Base-by-base conservation (phyloP, 1,140 invertebrate species). In the Caenorhabditis tropicalis region DNA sequence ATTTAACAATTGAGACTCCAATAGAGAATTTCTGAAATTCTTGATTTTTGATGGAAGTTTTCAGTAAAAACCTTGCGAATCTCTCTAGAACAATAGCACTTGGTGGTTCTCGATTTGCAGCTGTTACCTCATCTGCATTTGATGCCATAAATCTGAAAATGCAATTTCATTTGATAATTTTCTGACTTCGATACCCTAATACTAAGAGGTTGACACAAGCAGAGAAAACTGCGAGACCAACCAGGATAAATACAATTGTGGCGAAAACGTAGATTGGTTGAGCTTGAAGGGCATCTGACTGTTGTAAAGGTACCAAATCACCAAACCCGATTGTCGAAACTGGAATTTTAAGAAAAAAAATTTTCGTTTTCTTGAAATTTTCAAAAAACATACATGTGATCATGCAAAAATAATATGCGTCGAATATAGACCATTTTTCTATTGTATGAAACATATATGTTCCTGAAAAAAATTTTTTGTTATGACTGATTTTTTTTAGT, bases 381-480 rank as follows among this genome's bases (percentile, higher is more conserved):
- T n/a, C n/a, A 39, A 48, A 39, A 31, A 96, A 98, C 1, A 97
- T 98, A 51, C 99, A 92, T 0, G 97, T 99, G 65, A 99, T 97
- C 91, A 99, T 98, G 91, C 97, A 99, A 91, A 99, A 99, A 92
- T 99, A 99, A 88, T 98, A 96, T 80, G 96, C 96, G 91, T 99
- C 96, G 90, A 99, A 97, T 91, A 98, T 98, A 83, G 95, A 95
- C 98, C 98, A 99, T 1, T 95, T 94, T 91, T 99, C 98, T 90
- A 97, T 97, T 48, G 82, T 74, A 60, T 90, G 89, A 83, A 90
- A 90, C 15, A 89, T 88, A 36, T 83, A 53, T 5, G 89, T 91
- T 27, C 86, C 89, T 74, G 89, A 79, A 83, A 46, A 10, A 27
- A 2, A 29, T 9, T 58, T 10, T 58, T 7, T 15, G 15, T 27